A percentile compares a stretch with the other conserved stretches of the same genome.
Conservation (phyloP, 2,888 invertebrate species). For the Chydorus sphaericus region DNA sequence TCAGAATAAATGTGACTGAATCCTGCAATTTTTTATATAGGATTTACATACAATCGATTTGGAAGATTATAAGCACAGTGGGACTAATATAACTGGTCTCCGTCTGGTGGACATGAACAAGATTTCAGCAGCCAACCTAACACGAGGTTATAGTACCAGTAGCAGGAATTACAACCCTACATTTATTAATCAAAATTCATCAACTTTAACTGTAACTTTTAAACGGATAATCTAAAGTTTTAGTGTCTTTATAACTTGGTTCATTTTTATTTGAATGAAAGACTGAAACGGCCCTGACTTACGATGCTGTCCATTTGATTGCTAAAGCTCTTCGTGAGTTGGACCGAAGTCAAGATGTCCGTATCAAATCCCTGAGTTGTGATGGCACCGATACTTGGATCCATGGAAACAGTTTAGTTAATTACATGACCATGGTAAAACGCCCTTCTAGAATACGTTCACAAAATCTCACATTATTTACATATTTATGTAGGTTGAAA, state of each 20-base stretch:
- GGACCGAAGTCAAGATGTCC: slow-evolving; percentile 76
- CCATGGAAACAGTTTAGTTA: slow-evolving; percentile 84
- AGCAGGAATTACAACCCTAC: slow-evolving; percentile 30
- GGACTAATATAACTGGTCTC: slow-evolving; percentile 88
- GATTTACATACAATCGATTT: slow-evolving; percentile 83
- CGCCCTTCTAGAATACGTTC: background rate
- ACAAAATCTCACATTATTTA: no score
- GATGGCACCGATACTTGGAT: slow-evolving; percentile 83
- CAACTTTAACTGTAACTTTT: background rate
- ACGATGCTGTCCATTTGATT: slow-evolving; percentile 88
- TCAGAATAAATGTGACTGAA: no score
- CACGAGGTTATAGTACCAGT: slow-evolving; percentile 30
- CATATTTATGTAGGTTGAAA: slow-evolving; percentile 52
- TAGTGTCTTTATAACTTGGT: slow-evolving; percentile 23
- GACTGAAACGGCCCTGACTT: slow-evolving; percentile 92
- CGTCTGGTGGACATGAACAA: slow-evolving; percentile 72
- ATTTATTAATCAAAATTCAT: slow-evolving; percentile 41
- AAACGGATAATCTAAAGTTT: background rate
- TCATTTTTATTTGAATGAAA: no score
- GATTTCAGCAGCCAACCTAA: slow-evolving; percentile 58
- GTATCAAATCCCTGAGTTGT: slow-evolving; percentile 72
- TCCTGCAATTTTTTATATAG: slow-evolving; percentile 32
- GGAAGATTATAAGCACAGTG: slow-evolving; percentile 85
- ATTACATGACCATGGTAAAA: slow-evolving; percentile 94
- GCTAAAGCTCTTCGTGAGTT: slow-evolving; percentile 82